phyloP scores from a whole-genome alignment of 2,797 vertebrate species.

The Pipistrellus pipistrellus region DNA sequence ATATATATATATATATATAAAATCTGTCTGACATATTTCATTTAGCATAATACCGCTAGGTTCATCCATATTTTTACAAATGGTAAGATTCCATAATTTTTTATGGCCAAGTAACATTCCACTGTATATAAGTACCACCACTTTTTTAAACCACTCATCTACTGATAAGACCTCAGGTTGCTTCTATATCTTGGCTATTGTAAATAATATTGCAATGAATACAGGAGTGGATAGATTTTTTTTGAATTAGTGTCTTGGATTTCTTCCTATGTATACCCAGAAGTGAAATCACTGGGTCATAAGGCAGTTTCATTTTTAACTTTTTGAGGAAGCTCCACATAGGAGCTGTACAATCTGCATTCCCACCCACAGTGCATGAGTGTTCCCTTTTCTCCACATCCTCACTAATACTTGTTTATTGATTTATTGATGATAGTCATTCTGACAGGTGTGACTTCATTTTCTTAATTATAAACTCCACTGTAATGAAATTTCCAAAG shows the following conservation, averaged over 20 bases:
- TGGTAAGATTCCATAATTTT: background rate
- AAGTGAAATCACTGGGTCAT: background rate
- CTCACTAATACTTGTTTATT: background rate
- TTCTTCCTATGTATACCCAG: background rate
- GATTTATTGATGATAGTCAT: background rate
- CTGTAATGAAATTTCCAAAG: conserved; percentile 43
- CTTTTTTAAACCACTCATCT: background rate
- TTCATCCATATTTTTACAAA: background rate
- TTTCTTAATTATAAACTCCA: conserved; percentile 19
- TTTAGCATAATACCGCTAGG: background rate
- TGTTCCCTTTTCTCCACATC: background rate
- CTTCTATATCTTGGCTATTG: background rate
- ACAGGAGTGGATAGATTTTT: background rate
- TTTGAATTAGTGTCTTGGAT: background rate
- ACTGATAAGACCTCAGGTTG: background rate
- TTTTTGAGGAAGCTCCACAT: background rate
- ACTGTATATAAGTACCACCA: background rate
- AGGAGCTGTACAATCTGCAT: background rate
- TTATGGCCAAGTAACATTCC: background rate
- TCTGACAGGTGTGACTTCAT: background rate
- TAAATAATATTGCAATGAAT: background rate
- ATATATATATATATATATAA: background rate
- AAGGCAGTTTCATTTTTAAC: background rate
- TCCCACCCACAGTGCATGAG: background rate
- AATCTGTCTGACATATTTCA: background rate